phyloP scores from a whole-genome alignment of 2,113 vertebrate species.

The Sula dactylatra region DNA sequence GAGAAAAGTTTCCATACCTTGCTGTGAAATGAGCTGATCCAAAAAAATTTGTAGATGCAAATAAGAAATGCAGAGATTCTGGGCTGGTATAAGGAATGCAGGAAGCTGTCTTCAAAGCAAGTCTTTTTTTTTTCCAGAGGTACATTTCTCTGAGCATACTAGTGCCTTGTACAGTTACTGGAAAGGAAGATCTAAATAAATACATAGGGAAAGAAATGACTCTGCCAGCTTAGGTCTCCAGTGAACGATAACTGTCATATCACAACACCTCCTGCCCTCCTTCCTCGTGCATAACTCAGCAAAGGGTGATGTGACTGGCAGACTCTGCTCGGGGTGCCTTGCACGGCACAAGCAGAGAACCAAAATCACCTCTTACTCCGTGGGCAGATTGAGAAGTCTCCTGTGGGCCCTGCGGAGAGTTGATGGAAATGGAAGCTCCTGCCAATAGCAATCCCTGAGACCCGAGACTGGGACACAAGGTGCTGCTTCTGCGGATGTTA shows the following conservation, averaged over 20 bases:
- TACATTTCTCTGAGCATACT: background rate
- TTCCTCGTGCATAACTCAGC: conserved; percentile 28
- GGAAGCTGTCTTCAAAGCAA: background rate
- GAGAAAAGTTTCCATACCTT: background rate
- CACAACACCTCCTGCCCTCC: conserved; percentile 35
- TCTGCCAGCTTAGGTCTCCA: conserved; percentile 23
- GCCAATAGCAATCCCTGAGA: background rate
- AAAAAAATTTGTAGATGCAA: background rate
- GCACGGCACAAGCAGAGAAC: background rate
- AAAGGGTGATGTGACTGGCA: conserved; percentile 30
- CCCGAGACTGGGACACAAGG: background rate
- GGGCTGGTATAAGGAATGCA: background rate
- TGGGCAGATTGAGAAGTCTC: background rate
- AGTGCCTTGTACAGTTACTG: background rate
- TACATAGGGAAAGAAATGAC: background rate
- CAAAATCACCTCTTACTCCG: background rate
- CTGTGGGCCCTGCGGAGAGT: background rate
- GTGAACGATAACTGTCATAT: conserved; percentile 19
- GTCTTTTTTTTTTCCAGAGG: background rate
- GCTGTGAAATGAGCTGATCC: background rate
- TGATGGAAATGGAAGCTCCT: background rate
- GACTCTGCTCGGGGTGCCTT: background rate
- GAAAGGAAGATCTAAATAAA: conserved; percentile 32
- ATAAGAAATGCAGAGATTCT: background rate
- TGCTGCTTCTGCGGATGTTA: background rate